Evolutionary conservation across 2,797 vertebrate species (phyloP), one percentile per base, ranked within the genome.

Genomic region (Neosilurus mollespiculum): DNA sequence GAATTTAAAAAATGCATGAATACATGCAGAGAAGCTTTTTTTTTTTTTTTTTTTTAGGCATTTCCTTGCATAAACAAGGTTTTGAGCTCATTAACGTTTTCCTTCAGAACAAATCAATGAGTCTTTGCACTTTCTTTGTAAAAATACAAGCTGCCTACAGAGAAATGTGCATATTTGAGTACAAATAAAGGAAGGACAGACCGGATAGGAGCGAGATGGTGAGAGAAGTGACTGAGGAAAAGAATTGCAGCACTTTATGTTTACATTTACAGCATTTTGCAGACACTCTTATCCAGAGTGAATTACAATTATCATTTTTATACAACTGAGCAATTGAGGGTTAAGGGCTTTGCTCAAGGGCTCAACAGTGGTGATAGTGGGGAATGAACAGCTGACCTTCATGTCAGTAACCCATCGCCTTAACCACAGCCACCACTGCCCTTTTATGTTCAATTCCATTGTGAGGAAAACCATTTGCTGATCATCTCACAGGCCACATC

Each of bases 401-500:
- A n/a, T n/a, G n/a, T n/a, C n/a, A n/a, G n/a, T n/a, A n/a, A n/a
- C n/a, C n/a, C n/a, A n/a, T n/a, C n/a, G n/a, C n/a, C n/a, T n/a
- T n/a, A n/a, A n/a, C n/a, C n/a, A n/a, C n/a, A n/a, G n/a, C n/a
- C n/a, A n/a, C n/a, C n/a, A n/a, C 6, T 6, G 6, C 37, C 6
- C 2, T 6, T 59, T 30, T 73, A 75, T 56, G 77, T 80, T 75
- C 87, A 22, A 30, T 30, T 26, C 24, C 72, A 81, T 62, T 72
- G 56, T 67, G 69, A 70, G 81, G 66, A 80, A 85, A 80, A 64
- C n/a, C 76, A 37, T 77, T 73, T 56, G 86, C 75, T 81, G 75
- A 88, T 84, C 87, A 80, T 81, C 71, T 87, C 34, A 85, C 85
- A 22, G 62, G 67, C 59, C 78, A 2, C 26, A 7, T 30, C 65